Evolutionary conservation across 2,113 vertebrate genomes (phyloP), one percentile per base, ranked within the genome.

Genomic region (Atlantisia rogersi): DNA sequence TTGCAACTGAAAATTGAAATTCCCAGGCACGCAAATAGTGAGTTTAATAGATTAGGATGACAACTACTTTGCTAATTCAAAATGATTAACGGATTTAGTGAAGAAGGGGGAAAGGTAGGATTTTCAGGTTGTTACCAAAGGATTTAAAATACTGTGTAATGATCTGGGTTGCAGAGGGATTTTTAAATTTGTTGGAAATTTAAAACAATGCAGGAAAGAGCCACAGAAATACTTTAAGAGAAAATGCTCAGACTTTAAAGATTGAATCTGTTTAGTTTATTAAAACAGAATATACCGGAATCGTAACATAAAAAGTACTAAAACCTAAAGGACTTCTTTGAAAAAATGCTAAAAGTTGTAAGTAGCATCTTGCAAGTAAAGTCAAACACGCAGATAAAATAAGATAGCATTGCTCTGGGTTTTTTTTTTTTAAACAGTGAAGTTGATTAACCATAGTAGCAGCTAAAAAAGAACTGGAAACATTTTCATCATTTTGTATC

Each of bases 91-190:
- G 7, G n/a, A 40, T 69, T 63, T 75, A 53, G 15, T 88, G 22
- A 32, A 70, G 19, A 48, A 82, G 2, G 1, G 3, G 9, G 0
- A 1, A 60, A 56, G 3, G 15, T 26, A 32, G 4, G 1, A 21
- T 71, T 82, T 84, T 55, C 76, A 59, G 14, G 9, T 44, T 65
- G 50, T 94, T 89, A 69, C 2, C 6, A 62, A 80, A 40, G 6
- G 2, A 84, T 74, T 84, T 25, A 65, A 86, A 86, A 40, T 19
- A 37, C 14, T 62, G 5, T 16, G 59, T 53, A 77, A 79, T 65
- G 14, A 39, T 62, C 32, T 5, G 1, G 7, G 24, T 53, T n/a
- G 6, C 10, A 31, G 12, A 74, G 32, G 35, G 15, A 32, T 65
- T 86, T 74, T 44, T 1, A 82, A 77, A 63, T 44, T 56, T 1